phyloP scores from a whole-genome alignment of 2,113 vertebrate genomes.

The Periophthalmus modestus region DNA sequence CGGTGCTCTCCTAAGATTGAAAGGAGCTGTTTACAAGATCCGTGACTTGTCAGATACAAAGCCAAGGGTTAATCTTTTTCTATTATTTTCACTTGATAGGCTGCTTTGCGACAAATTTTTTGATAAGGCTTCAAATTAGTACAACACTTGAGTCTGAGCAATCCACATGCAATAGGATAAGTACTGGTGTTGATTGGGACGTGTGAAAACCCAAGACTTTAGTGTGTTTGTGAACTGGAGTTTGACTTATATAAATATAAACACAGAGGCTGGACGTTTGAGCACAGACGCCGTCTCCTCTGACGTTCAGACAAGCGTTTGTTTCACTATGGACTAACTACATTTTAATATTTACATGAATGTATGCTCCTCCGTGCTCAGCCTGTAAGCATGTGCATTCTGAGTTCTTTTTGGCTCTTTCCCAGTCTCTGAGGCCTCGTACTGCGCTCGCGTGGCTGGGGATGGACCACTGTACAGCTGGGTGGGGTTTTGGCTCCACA shows the following conservation, averaged over 20 bases:
- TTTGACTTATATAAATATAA: background rate
- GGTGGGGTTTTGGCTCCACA: background rate
- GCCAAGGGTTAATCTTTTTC: constrained; percentile 53
- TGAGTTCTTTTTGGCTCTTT: background rate
- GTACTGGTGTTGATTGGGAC: background rate
- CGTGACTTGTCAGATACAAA: constrained; percentile 44
- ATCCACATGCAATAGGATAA: constrained; percentile 1
- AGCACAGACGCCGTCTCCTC: background rate
- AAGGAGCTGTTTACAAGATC: constrained; percentile 49
- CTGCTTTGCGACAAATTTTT: constrained; percentile 36
- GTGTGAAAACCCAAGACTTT: background rate
- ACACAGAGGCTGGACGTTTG: background rate
- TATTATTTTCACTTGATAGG: constrained; percentile 22
- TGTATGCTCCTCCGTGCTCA: background rate
- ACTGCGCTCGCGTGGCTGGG: background rate
- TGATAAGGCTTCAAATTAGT: constrained; percentile 29
- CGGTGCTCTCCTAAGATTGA: constrained; percentile 51
- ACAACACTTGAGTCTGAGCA: background rate
- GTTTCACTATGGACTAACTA: background rate
- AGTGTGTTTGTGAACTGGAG: background rate
- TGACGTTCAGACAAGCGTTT: background rate
- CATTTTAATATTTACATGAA: background rate
- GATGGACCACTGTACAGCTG: background rate
- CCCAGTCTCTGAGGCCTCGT: background rate
- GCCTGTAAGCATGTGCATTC: background rate